Base-by-base conservation (phyloP, 2,113 vertebrate species). In the Conger conger region DNA sequence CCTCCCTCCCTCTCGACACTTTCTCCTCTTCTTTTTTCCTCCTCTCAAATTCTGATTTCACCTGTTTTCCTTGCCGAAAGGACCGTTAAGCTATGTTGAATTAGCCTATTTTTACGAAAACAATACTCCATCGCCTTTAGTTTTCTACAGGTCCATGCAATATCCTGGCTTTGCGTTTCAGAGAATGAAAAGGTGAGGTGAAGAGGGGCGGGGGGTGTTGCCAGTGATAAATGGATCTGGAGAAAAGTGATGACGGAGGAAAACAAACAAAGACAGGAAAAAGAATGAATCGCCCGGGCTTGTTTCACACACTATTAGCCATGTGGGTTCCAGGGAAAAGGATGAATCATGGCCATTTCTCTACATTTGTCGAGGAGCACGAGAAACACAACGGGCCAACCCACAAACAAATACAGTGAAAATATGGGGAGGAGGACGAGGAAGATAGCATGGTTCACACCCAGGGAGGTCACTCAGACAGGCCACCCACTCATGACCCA, bases 261-360 rank as follows among this genome's bases (percentile, higher is more conserved):
- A 37, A 42, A 81, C 33, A 60, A 50, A 68, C 57, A 40, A 45
- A 82, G 82, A 27, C 57, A 85, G 38, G 76, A 60, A 82, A 81
- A 81, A 5, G 83, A 57, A 68, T 50, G 80, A 81, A 80, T 82
- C 81, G n/a, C 85, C 27, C 81, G 83, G 82, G 83, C 16, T 57
- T 40, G 68, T 30, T 54, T 88, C 63, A 83, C 82, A 87, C 68
- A 35, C 80, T 73, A 83, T 82, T 77, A 76, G 81, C 38, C 79
- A 45, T 80, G 76, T 86, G 37, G 80, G 85, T 83, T 83, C 76
- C 16, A 85, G 1, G 20, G 36, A 27, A 54, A 36, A 20, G 15
- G 81, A 38, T 36, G 45, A 13, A 63, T 27, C 57, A 3, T 63
- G 15, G 15, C 54, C 54, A 2, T 57, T 27, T 63, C 57, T 63